These are phyloP conservation scores for Strigamia crassipes DNA, from an alignment of 2,888 invertebrate species.

Conservation along the genomic window DNA sequence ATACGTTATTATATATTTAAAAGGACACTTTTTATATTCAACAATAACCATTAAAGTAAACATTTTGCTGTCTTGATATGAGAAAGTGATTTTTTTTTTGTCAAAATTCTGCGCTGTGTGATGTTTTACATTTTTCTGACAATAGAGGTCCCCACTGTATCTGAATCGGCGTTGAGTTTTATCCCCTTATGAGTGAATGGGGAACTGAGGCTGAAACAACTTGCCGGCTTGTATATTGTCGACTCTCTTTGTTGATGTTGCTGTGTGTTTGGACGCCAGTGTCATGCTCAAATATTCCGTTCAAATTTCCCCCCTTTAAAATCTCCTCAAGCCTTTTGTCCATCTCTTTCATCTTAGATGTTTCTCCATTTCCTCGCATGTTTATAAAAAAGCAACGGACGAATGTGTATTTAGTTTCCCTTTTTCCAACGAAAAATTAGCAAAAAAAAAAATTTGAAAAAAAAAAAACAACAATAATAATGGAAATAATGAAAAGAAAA, in stretches of 20 bases:
- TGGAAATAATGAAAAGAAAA: not conserved
- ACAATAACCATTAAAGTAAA: not conserved
- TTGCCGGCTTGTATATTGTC: slow-evolving; percentile 33
- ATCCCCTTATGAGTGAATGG: slow-evolving; percentile 43
- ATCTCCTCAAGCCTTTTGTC: slow-evolving; percentile 29
- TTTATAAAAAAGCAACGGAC: not conserved
- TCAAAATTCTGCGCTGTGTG: slow-evolving; percentile 40
- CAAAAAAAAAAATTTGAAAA: not conserved
- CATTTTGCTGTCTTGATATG: not conserved
- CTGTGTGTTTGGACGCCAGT: slow-evolving; percentile 45
- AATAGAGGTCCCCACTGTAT: slow-evolving; percentile 48
- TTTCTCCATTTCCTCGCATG: slow-evolving; percentile 41
- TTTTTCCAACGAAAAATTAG: slow-evolving; percentile 9
- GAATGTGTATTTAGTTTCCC: slow-evolving; percentile 41
- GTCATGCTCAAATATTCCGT: slow-evolving; percentile 49
- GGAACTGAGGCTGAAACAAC: slow-evolving; percentile 42
- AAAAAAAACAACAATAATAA: not conserved
- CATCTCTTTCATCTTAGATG: slow-evolving; percentile 24
- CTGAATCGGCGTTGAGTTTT: slow-evolving; percentile 28
- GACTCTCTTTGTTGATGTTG: slow-evolving; percentile 40
- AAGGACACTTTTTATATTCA: not conserved
- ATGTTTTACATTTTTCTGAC: slow-evolving; percentile 48
- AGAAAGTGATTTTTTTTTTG: not conserved
- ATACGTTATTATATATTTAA: slow-evolving; percentile 1
- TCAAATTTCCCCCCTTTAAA: slow-evolving; percentile 37